Base-by-base conservation (phyloP, 2,797 vertebrate species). In the Takifugu ocellatus region DNA sequence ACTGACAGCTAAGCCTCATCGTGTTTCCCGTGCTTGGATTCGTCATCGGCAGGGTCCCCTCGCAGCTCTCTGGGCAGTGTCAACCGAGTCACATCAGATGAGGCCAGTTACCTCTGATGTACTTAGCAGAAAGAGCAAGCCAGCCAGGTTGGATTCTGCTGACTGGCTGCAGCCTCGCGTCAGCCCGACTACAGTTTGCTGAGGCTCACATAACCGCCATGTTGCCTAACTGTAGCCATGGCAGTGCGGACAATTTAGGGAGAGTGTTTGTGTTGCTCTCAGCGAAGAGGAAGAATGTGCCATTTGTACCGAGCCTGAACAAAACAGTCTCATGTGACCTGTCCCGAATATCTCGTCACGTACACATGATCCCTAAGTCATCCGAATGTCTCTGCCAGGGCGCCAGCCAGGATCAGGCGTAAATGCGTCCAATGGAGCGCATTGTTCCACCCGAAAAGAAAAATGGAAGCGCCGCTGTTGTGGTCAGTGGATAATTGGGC, bases 321-420 rank as follows among this genome's bases (percentile, higher is more conserved):
- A 72, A 78, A 77, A 81, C 81, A 72, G 51, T 75, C 68, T 81
- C 80, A 76, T 80, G 77, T 77, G 82, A 84, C 83, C 77, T 70
- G 76, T 74, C 59, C 68, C 58, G 74, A 76, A 83, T 74, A 82
- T 68, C 63, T 65, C 75, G 63, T 60, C 75, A 70, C 69, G 72
- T 24, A 70, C 80, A 29, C 76, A 77, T 82, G 82, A 77, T 62
- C 45, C 29, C 47, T 56, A 80, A 78, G 64, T 82, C 73, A 72
- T 64, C 61, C 70, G 58, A 68, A 66, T 51, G 50, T 51, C 59
- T 63, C 42, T 70, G 63, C 57, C 62, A 63, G 61, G 29, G 56
- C 74, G 63, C 73, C 66, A 51, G 70, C 36, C 63, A 11, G 69
- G 66, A 77, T 75, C 68, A 64, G 67, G 54, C 59, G 47, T 39